Evolutionary conservation across 2,888 invertebrate species (phyloP).

Genomic region (Panzeria rudis): DNA sequence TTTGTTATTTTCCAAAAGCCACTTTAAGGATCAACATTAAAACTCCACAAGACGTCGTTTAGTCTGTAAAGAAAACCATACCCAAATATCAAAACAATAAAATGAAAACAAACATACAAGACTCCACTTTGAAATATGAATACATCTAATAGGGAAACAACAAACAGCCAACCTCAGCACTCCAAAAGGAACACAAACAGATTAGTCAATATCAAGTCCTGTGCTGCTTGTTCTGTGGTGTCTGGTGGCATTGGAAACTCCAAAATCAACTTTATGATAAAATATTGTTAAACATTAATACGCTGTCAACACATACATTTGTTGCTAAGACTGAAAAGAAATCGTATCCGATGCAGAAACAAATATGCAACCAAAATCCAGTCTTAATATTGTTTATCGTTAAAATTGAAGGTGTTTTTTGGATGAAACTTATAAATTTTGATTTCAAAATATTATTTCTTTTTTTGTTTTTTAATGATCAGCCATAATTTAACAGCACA

Average conservation of each 20-base stretch:
- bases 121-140: constrained; percentile 32
- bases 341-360: constrained; percentile 34
- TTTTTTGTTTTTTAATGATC: constrained; percentile 78
- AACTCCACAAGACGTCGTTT: constrained; percentile 70
- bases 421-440: constrained; percentile 59
- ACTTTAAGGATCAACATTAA: constrained; percentile 60
- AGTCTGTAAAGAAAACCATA: constrained; percentile 57
- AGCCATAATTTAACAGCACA: constrained; percentile 79
- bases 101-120: constrained; percentile 40
- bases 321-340: constrained; percentile 68
- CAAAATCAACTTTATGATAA: constrained; percentile 68
- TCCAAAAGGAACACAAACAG: constrained; percentile 37
- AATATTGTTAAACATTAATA: constrained; percentile 81
- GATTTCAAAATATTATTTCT: constrained; percentile 26
- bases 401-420: constrained; percentile 65
- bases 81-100: constrained; percentile 52
- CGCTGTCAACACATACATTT: constrained; percentile 82
- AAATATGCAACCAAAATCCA: constrained; percentile 37
- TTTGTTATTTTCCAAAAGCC: constrained; percentile 21
- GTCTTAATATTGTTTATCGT: constrained; percentile 47
- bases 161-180: constrained; percentile 40
- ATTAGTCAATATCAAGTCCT: constrained; percentile 58
- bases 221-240: constrained; percentile 32
- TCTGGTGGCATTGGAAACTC: constrained; percentile 46
- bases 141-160: constrained; percentile 63